Conservation (phyloP, 2,888 invertebrate genomes). For the Calliopum simillimum region DNA sequence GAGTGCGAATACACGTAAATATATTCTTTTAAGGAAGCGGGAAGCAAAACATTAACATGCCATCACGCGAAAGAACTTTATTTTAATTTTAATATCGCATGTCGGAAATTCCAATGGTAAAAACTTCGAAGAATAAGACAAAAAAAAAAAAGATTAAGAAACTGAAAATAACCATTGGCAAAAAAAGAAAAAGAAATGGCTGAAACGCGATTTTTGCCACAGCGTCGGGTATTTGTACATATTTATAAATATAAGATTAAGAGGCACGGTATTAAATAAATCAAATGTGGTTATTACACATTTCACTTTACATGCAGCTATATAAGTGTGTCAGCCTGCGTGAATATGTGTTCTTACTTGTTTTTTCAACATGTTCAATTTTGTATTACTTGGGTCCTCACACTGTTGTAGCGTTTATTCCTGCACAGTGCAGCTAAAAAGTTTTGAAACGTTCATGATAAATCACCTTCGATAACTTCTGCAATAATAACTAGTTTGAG, state of each 20-base stretch:
- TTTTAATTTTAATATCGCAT: slow-evolving; percentile 39
- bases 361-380: too few relatives aligned
- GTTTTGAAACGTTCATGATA: slow-evolving; percentile 9
- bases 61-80: slow-evolving; percentile 38
- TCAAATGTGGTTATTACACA: slow-evolving; percentile 18
- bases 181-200: too few relatives aligned
- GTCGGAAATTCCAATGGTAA: slow-evolving; percentile 28
- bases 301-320: slow-evolving; percentile 12
- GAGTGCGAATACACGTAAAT: too few relatives aligned
- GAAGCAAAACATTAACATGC: slow-evolving; percentile 33
- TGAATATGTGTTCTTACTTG: neutral
- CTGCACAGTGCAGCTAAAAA: neutral
- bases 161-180: neutral
- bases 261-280: slow-evolving; percentile 1
- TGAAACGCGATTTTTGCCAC: too few relatives aligned
- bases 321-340: neutral
- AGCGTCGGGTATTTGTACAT: too few relatives aligned
- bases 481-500: too few relatives aligned
- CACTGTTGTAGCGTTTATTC: neutral
- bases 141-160: neutral
- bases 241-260: too few relatives aligned
- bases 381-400: neutral
- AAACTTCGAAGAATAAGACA: too few relatives aligned
- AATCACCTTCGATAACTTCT: slow-evolving; percentile 5
- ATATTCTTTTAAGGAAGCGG: slow-evolving; percentile 16